Percentiles rank a stretch among this genome's conserved stretches.
phyloP scores from a whole-genome alignment of 2,113 vertebrate genomes.

The Sceloporus tristichus region DNA sequence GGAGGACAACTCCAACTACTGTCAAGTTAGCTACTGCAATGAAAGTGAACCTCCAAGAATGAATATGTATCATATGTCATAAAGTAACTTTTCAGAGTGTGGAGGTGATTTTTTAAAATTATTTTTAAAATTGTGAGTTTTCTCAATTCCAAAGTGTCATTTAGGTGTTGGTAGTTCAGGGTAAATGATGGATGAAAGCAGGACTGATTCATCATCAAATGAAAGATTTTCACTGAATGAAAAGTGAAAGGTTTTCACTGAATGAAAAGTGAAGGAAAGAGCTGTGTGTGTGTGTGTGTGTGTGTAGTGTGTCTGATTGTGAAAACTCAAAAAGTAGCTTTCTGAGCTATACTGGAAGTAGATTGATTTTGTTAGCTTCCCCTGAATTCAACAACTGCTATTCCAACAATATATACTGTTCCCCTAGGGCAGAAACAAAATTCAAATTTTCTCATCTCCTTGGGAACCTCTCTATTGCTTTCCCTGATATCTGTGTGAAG shows the following conservation, averaged over 20 bases:
- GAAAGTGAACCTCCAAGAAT: neutral
- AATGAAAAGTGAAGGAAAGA: too few relatives aligned
- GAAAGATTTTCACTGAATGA: neutral
- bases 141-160: neutral
- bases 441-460: conserved; percentile 14
- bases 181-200: neutral
- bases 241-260: neutral
- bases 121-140: neutral
- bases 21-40: too few relatives aligned
- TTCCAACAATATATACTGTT: conserved; percentile 12
- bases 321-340: neutral
- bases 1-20: neutral
- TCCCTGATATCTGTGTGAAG: neutral
- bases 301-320: too few relatives aligned
- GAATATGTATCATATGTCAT: neutral
- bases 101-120: neutral
- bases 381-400: neutral
- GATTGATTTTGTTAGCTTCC: neutral
- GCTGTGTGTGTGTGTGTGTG: too few relatives aligned
- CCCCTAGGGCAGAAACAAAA: neutral
- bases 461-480: conserved; percentile 21
- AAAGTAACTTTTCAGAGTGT: neutral
- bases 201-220: neutral
- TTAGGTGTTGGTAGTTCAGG: neutral
- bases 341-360: neutral